Evolutionary conservation across 2,797 vertebrate genomes (phyloP).

Genomic region (Aldrovandia affinis): DNA sequence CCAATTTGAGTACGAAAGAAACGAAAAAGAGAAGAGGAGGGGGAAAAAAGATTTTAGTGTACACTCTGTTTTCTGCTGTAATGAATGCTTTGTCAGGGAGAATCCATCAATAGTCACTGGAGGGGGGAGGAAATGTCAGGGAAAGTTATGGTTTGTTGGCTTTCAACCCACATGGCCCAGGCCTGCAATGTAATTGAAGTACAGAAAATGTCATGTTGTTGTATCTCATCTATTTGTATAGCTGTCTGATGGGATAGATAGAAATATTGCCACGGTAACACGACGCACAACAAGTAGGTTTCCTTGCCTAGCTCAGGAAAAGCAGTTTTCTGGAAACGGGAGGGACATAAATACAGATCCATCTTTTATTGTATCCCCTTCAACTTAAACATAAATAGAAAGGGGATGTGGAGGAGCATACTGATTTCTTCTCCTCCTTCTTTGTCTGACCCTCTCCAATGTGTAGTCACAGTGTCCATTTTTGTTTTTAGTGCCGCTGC

Average conservation of each 20-base stretch:
- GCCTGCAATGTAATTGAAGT: conserved; percentile 90
- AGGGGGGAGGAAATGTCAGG: conserved; percentile 87
- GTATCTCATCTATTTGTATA: conserved; percentile 84
- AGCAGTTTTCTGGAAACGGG: neutral
- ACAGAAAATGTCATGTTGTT: conserved; percentile 86
- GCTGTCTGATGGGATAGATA: conserved; percentile 81
- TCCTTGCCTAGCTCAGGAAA: conserved; percentile 4
- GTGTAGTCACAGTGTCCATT: neutral
- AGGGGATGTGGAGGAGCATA: neutral
- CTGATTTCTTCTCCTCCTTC: neutral
- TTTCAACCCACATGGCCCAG: conserved; percentile 89
- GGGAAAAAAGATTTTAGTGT: conserved; percentile 75
- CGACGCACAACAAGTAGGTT: conserved; percentile 59
- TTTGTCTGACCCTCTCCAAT: neutral
- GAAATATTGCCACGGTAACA: conserved; percentile 78
- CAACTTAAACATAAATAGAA: neutral
- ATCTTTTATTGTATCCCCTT: neutral
- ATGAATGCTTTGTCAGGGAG: conserved; percentile 86
- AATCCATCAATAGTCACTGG: conserved; percentile 87
- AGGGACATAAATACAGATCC: neutral
- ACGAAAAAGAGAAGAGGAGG: conserved; percentile 59
- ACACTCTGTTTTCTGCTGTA: conserved; percentile 83
- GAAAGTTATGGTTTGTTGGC: conserved; percentile 90
- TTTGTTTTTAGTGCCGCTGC: neutral
- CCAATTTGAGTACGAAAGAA: conserved; percentile 72